phyloP scores from a whole-genome alignment of 2,888 invertebrate genomes.

The Adelphocoris suturalis region DNA sequence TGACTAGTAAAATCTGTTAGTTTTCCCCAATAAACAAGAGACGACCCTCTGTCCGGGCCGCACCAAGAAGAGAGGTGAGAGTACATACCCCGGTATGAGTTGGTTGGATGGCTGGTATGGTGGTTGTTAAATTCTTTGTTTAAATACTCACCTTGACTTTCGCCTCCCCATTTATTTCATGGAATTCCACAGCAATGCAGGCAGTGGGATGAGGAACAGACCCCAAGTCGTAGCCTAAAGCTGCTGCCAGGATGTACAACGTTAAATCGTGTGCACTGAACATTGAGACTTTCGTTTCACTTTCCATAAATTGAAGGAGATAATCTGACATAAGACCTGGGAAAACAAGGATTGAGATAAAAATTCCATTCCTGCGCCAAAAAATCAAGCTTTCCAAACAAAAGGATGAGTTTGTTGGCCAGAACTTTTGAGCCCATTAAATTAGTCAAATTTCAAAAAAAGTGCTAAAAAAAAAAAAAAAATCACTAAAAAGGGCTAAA shows the following conservation, averaged over 20 bases:
- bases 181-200: slow-evolving; percentile 54
- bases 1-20: no score
- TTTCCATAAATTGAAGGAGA: slow-evolving; percentile 24
- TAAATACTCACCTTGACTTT: slow-evolving; percentile 21
- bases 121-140: no score
- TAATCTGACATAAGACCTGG: slow-evolving; percentile 46
- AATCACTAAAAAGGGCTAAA: neutral
- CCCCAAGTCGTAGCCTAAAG: slow-evolving; percentile 1
- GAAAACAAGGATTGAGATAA: neutral
- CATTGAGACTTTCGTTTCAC: slow-evolving; percentile 10
- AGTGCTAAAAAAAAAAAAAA: neutral
- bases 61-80: no score
- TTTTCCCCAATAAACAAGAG: no score
- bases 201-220: slow-evolving; percentile 46
- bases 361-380: no score
- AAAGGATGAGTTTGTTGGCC: no score
- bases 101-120: no score
- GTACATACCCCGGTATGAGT: no score
- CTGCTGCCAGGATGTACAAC: slow-evolving; percentile 7
- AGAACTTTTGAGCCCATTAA: no score
- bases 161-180: neutral
- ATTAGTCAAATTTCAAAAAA: no score
- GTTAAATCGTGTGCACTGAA: slow-evolving; percentile 58
- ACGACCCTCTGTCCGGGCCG: no score
- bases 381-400: no score